A percentile compares a stretch with the other conserved stretches of the same genome.
These are phyloP conservation scores for Pedetes capensis DNA, from an alignment of 2,113 vertebrate genomes.

Conservation along the genomic window DNA sequence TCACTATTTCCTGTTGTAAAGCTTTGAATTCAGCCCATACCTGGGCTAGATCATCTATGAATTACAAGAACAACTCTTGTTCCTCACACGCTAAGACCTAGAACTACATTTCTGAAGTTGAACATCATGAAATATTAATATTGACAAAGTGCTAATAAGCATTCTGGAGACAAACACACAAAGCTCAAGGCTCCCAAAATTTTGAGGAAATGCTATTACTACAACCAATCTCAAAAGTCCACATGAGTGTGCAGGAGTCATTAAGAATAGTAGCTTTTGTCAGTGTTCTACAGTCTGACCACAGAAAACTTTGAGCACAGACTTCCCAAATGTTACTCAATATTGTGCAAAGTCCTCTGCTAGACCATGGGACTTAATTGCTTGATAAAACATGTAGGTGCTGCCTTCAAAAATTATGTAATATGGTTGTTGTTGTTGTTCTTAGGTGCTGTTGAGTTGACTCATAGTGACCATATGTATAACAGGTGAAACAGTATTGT, in stretches of 20 bases:
- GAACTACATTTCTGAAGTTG: background rate
- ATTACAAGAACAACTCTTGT: background rate
- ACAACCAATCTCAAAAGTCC: background rate
- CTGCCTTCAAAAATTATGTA: background rate
- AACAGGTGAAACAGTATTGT: no score
- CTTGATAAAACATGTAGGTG: background rate
- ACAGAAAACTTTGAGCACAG: background rate
- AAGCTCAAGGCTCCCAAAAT: background rate
- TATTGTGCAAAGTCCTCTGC: background rate
- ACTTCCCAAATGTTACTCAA: background rate
- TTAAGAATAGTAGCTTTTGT: background rate
- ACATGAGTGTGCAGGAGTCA: background rate
- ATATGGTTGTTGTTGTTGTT: no score
- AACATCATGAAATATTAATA: background rate
- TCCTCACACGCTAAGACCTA: background rate
- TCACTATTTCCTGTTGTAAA: background rate
- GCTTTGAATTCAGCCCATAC: background rate
- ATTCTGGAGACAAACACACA: background rate
- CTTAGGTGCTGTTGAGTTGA: no score
- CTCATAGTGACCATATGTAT: no score
- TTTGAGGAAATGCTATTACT: background rate
- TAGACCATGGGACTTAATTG: background rate
- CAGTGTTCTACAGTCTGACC: background rate
- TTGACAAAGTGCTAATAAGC: background rate
- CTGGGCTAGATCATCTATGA: background rate